A percentile compares a stretch with the other conserved stretches of the same genome.
These are phyloP conservation scores for Oreotrochilus melanogaster DNA, from an alignment of 2,113 vertebrate genomes.

Conservation along the genomic window DNA sequence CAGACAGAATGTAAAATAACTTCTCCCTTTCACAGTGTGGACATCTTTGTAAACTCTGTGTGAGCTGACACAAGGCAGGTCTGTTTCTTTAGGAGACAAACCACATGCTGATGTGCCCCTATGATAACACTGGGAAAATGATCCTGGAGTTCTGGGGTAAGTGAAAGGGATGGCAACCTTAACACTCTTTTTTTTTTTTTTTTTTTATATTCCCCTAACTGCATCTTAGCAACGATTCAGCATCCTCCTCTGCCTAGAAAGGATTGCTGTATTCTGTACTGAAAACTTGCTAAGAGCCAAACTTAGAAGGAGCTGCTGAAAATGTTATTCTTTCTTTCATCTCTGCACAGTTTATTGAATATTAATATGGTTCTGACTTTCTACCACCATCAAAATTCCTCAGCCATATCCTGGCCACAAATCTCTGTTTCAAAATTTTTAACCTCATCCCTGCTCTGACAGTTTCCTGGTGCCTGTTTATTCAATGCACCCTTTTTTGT, in stretches of 20 bases:
- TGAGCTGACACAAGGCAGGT: not conserved
- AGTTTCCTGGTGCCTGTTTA: not conserved
- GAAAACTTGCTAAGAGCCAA: not conserved
- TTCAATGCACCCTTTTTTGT: not conserved
- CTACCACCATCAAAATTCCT: not conserved
- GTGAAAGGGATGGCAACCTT: not conserved
- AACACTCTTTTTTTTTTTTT: not conserved
- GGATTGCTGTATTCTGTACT: not conserved
- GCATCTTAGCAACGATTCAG: not conserved
- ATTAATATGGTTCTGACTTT: slow-evolving; percentile 12
- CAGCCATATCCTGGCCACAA: not conserved
- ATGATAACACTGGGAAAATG: not conserved
- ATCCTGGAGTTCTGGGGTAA: not conserved
- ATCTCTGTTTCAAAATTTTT: not conserved
- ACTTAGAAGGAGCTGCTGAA: not conserved
- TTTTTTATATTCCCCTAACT: not conserved
- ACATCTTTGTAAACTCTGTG: not conserved
- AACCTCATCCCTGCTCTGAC: not conserved
- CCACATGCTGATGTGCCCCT: not conserved
- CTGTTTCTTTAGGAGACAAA: not conserved
- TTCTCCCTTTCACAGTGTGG: not conserved
- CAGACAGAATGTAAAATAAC: slow-evolving; percentile 12
- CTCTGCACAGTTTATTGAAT: slow-evolving; percentile 1
- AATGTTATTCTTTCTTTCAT: slow-evolving; percentile 19
- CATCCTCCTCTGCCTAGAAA: not conserved